Base-by-base conservation (phyloP, 2,797 vertebrate species). In the Malurus splendens region DNA sequence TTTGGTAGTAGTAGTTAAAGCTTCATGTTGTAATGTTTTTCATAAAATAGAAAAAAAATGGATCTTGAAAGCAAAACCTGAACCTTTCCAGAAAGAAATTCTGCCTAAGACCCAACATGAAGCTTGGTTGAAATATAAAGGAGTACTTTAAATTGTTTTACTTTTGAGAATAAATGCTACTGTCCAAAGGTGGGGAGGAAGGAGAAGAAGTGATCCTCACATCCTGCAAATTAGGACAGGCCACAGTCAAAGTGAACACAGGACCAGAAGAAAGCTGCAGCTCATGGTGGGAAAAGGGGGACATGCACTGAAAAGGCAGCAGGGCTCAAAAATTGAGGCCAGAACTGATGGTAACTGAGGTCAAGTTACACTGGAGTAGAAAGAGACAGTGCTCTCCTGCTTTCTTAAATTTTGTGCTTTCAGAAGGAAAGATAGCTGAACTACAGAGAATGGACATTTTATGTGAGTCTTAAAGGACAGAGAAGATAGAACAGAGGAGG, bases 231-330 rank as follows among this genome's bases (percentile, higher is more conserved):
- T 55, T 38, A 36, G 25, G 61, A 42, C 27, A 78, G 32, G 27
- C 32, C 18, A 32, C 38, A 57, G 30, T 14, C 15, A 22, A 39
- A 68, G 6, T 18, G 25, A 80, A 73, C 23, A 52, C 19, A 67
- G 24, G 15, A 56, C 33, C 16, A 56, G 44, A 39, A 65, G 12
- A 61, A 80, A 73, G 15, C 39, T 52, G 14, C 13, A 38, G 39
- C 11, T 57, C 1, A 0, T 60, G 55, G 6, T 13, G 7, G 18
- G 23, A 57, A 62, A 42, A 66, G 10, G 4, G 57, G 25, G 1
- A 2, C 25, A 30, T 14, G 18, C 4, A 6, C 27, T 45, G 24
- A 73, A 42, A 33, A 6, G 15, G 8, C 30, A 71, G 9, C 5
- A 3, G 4, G 2, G 23, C 42, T 78, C 45, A 82, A 71, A 76